Percentiles rank a stretch among this genome's conserved stretches.
phyloP scores from a whole-genome alignment of 2,113 vertebrate genomes.

The Rhizomys pruinosus region DNA sequence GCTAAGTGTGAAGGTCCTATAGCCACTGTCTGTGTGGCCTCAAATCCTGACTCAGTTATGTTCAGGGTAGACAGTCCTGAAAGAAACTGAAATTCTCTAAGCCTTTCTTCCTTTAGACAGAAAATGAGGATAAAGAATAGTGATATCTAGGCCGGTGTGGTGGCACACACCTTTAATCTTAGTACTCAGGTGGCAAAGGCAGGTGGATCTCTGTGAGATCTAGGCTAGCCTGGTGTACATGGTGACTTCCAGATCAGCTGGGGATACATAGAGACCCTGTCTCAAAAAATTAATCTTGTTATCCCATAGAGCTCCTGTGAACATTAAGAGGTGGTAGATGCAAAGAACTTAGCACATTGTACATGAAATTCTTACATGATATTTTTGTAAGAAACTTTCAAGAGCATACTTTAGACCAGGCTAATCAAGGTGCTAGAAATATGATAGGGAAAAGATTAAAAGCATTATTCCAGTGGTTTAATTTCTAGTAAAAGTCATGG shows the following conservation, averaged over 20 bases:
- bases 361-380: constrained; percentile 9
- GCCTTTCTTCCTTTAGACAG: not conserved
- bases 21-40: not conserved
- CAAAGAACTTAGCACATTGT: not conserved
- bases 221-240: too few species aligned
- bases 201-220: too few species aligned
- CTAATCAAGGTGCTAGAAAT: not conserved
- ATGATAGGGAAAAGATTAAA: not conserved
- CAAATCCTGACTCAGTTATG: constrained; percentile 9
- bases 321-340: not conserved
- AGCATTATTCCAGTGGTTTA: not conserved
- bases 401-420: not conserved
- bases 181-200: too few species aligned
- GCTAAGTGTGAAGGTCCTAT: not conserved
- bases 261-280: too few species aligned
- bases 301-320: not conserved
- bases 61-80: not conserved
- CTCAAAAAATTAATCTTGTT: not conserved
- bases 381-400: constrained; percentile 37
- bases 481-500: constrained; percentile 5
- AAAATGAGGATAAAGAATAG: not conserved
- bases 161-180: too few species aligned
- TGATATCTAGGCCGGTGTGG: too few species aligned
- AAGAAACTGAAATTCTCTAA: not conserved
- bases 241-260: too few species aligned